phyloP scores from a whole-genome alignment of 1,140 invertebrate genomes.

The Aphaenogaster ashmeadi region DNA sequence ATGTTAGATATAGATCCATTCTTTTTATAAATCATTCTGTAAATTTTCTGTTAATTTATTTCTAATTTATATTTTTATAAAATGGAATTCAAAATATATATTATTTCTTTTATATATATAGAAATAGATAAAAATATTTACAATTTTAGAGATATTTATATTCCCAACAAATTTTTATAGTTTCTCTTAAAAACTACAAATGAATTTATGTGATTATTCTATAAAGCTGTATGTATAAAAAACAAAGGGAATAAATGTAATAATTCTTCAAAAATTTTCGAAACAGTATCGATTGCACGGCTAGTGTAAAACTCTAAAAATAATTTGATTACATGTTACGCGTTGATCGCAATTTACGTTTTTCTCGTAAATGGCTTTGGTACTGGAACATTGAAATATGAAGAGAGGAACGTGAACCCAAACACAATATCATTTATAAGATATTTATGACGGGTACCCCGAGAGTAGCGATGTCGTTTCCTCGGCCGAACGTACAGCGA shows the following conservation, averaged over 20 bases:
- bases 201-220: not conserved
- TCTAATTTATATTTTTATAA: not conserved
- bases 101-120: no score
- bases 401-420: conserved; percentile 19
- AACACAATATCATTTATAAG: conserved; percentile 52
- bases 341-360: conserved; percentile 32
- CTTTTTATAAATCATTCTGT: not conserved
- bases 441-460: conserved; percentile 36
- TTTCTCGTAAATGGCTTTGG: conserved; percentile 14
- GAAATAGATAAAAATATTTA: not conserved
- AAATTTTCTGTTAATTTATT: not conserved
- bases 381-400: conserved; percentile 30
- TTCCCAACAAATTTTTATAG: not conserved
- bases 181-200: not conserved
- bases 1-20: not conserved
- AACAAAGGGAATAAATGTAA: not conserved
- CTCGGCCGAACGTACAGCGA: not conserved
- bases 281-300: not conserved
- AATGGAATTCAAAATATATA: not conserved
- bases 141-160: not conserved
- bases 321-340: conserved; percentile 39
- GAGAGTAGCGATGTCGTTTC: conserved; percentile 2
- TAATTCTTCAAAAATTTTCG: not conserved
- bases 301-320: conserved; percentile 1
- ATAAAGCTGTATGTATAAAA: not conserved